Base-by-base conservation (phyloP, 2,888 invertebrate genomes). In the Leucophenga maculata region DNA sequence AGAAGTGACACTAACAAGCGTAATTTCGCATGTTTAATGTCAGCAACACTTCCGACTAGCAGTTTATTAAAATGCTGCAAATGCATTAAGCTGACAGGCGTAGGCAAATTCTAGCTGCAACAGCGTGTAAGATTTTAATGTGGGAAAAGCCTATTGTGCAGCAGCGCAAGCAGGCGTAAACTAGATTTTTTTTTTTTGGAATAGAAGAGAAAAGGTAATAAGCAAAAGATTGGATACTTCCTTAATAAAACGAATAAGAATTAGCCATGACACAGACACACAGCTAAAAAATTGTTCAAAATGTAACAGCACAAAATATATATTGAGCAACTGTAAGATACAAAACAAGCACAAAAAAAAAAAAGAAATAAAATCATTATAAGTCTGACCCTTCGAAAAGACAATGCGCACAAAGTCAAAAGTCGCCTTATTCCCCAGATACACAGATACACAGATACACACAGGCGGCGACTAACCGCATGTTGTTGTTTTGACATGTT, bases 401-500 rank as follows among this genome's bases (percentile, higher is more conserved):
- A n/a, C n/a, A n/a, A 26, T 57, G 69, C 75, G 71, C 39, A 72
- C 75, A 75, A 75, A 73, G 75, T 75, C 67, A 55, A 75, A 75
- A 75, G 75, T 75, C 75, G 76, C 75, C 75, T 71, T 55, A 59
- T 65, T 39, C 44, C 57, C 11, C 55, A 46, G 32, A 31, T 69
- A 59, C 65, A 66, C 1, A 39, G 1, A 57, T 54, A 54, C n/a
- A n/a, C n/a, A n/a, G n/a, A n/a, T n/a, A n/a, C n/a, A n/a, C n/a
- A n/a, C n/a, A n/a, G n/a, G n/a, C n/a, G 48, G 69, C 59, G 72
- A 74, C 80, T 82, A 85, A 83, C 82, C 85, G 84, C 86, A 86
- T 84, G 86, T 77, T 81, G 83, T 77, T 80, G 88, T 88, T 88
- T 88, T 88, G 88, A 88, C 88, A 88, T 88, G 88, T 88, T 88